Percentiles rank a stretch among this genome's conserved stretches.
phyloP scores from a whole-genome alignment of 1,140 invertebrate genomes.

The Dinothrombium tinctorium region DNA sequence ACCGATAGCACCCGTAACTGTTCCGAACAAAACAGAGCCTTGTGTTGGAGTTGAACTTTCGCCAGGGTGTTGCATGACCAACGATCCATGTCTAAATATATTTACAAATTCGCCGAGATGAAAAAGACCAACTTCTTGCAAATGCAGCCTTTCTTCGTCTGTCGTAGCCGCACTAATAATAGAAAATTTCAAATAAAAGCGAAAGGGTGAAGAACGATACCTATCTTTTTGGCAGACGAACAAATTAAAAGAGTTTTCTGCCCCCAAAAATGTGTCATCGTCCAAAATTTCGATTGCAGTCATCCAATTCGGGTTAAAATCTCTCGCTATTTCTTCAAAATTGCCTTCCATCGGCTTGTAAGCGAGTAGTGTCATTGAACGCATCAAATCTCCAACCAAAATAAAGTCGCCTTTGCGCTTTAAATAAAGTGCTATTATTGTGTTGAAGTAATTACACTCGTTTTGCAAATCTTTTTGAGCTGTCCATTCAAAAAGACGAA shows the following conservation, averaged over 20 bases:
- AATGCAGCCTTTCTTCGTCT: slow-evolving; percentile 81
- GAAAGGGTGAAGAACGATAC: slow-evolving; percentile 24
- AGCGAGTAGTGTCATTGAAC: slow-evolving; percentile 73
- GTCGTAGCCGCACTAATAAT: slow-evolving; percentile 60
- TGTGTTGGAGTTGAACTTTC: slow-evolving; percentile 57
- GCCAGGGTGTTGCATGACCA: slow-evolving; percentile 76
- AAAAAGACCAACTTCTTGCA: slow-evolving; percentile 79
- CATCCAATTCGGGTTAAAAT: slow-evolving; percentile 96
- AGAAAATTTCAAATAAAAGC: slow-evolving; percentile 6
- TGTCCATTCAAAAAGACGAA: slow-evolving; percentile 89
- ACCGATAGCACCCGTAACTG: slow-evolving; percentile 71
- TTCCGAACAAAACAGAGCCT: slow-evolving; percentile 67
- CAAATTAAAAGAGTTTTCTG: slow-evolving; percentile 81
- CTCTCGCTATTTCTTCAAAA: slow-evolving; percentile 87
- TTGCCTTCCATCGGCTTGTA: slow-evolving; percentile 93
- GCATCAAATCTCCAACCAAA: slow-evolving; percentile 86
- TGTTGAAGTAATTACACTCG: slow-evolving; percentile 93
- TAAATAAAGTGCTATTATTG: slow-evolving; percentile 74
- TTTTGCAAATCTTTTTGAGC: slow-evolving; percentile 77
- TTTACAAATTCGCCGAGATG: slow-evolving; percentile 94
- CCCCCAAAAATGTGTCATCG: slow-evolving; percentile 86
- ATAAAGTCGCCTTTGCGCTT: slow-evolving; percentile 97
- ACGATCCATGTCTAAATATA: slow-evolving; percentile 77
- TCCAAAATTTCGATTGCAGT: slow-evolving; percentile 89
- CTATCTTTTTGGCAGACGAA: slow-evolving; percentile 89